phyloP scores from a whole-genome alignment of 2,888 invertebrate genomes.

The Podabrus alpinus region DNA sequence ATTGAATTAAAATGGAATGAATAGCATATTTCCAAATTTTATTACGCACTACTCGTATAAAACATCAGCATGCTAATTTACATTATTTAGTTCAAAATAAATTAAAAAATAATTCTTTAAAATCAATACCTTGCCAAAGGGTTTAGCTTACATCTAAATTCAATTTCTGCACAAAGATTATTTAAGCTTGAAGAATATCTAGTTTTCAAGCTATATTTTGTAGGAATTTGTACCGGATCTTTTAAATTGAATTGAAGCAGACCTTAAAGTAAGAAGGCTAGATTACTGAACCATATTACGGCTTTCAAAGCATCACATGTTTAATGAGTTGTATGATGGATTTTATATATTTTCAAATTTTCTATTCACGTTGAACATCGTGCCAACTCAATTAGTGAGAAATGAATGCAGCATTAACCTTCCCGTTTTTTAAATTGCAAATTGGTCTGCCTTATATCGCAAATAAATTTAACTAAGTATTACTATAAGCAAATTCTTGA shows the following conservation, averaged over 20 bases:
- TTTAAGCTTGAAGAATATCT: neutral
- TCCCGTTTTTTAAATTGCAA: neutral
- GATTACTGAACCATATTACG: neutral
- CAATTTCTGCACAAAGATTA: neutral
- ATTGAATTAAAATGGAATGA: neutral
- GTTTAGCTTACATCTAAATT: neutral
- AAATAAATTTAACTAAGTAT: neutral
- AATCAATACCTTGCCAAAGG: neutral
- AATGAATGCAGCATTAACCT: neutral
- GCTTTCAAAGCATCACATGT: neutral
- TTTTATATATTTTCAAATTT: neutral
- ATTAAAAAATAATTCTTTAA: neutral
- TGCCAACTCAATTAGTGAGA: neutral
- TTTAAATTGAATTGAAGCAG: neutral
- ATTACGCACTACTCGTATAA: no score
- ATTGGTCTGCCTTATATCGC: neutral
- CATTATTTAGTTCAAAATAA: neutral
- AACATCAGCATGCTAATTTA: no score
- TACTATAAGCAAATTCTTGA: neutral
- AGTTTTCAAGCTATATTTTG: neutral
- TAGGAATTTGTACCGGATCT: neutral
- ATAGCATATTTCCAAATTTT: no score
- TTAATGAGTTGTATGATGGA: neutral
- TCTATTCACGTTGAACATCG: neutral
- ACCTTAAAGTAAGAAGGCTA: neutral